phyloP scores from a whole-genome alignment of 2,888 invertebrate species.

The Limnephilus lunatus region DNA sequence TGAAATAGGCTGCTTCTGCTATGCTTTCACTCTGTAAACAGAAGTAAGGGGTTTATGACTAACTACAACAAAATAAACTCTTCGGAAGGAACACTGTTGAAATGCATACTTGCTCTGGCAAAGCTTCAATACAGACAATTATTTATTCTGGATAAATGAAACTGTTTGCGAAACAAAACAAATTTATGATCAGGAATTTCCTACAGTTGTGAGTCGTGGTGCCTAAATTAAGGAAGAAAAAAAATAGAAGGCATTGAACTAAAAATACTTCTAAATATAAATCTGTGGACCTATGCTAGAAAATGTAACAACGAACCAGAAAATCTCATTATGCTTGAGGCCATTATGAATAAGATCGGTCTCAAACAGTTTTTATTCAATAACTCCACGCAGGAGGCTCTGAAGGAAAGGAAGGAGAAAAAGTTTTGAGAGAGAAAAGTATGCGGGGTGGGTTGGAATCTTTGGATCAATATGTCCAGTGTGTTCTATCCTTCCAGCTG shows the following conservation, averaged over 20 bases:
- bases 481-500: too few species aligned
- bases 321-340: not conserved
- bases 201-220: not conserved
- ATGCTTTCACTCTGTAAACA: not conserved
- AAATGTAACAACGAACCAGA: too few species aligned
- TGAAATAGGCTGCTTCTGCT: not conserved
- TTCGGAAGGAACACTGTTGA: not conserved
- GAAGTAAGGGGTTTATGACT: not conserved
- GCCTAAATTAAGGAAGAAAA: not conserved
- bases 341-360: not conserved
- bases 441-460: too few species aligned
- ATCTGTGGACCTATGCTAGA: not conserved
- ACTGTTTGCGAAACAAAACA: not conserved
- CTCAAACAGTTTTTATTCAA: not conserved
- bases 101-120: not conserved
- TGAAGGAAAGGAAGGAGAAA: too few species aligned
- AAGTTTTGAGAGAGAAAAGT: too few species aligned
- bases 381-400: too few species aligned
- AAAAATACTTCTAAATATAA: too few species aligned
- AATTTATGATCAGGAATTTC: too few species aligned
- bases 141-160: not conserved
- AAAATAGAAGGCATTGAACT: too few species aligned
- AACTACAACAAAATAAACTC: not conserved
- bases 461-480: too few species aligned
- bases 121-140: not conserved